phyloP scores from a whole-genome alignment of 1,140 invertebrate genomes.

The Drosophila nigrodunni region DNA sequence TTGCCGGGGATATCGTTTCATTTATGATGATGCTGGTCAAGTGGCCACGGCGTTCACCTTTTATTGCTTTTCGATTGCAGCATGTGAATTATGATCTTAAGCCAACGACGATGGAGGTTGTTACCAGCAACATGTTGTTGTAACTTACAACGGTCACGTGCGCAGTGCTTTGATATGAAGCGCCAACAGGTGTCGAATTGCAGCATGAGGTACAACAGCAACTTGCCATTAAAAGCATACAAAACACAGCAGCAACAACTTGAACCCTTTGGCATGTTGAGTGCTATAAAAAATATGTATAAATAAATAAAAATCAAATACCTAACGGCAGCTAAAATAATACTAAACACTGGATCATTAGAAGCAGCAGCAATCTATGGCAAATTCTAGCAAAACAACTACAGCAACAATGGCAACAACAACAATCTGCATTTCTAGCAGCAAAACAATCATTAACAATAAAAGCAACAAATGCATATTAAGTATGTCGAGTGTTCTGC shows the following conservation, averaged over 20 bases:
- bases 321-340: conserved; percentile 33
- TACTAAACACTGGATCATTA: conserved; percentile 41
- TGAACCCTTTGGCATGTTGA: conserved; percentile 18
- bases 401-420: conserved; percentile 31
- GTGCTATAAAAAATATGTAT: not conserved
- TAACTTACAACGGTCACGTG: conserved; percentile 54
- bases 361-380: conserved; percentile 29
- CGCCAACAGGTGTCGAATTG: conserved; percentile 45
- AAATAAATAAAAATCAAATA: not conserved
- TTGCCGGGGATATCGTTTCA: conserved; percentile 53
- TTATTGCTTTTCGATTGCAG: conserved; percentile 40
- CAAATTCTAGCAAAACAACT: conserved; percentile 35
- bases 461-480: conserved; percentile 27
- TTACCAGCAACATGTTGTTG: conserved; percentile 37
- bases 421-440: conserved; percentile 16
- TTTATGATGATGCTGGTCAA: conserved; percentile 33
- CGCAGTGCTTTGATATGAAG: conserved; percentile 49
- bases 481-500: conserved; percentile 50
- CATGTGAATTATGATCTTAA: conserved; percentile 72
- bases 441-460: conserved; percentile 43
- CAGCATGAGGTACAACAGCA: conserved; percentile 3
- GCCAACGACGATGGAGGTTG: conserved; percentile 18
- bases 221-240: conserved; percentile 13
- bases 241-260: conserved; percentile 15
- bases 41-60: conserved; percentile 30